A percentile compares a stretch with the other conserved stretches of the same genome.
Conservation (phyloP, 1,140 invertebrate genomes). For the Platyura marginata region DNA sequence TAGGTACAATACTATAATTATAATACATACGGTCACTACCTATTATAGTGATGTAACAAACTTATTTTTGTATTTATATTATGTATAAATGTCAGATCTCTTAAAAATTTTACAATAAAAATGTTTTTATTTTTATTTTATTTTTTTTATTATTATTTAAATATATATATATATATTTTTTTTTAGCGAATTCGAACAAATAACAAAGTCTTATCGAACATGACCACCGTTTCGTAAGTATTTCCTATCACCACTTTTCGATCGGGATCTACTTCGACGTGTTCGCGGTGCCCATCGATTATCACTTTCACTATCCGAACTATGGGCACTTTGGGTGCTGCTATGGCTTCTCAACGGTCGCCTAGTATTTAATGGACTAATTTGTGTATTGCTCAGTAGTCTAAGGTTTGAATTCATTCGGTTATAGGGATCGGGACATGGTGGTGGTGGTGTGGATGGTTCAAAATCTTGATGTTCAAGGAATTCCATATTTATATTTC, state of each 20-base stretch:
- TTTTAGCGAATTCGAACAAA: background rate
- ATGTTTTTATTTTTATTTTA: too few species aligned
- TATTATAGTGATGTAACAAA: too few species aligned
- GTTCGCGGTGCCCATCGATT: constrained; percentile 2
- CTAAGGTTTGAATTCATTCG: background rate
- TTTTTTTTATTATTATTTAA: too few species aligned
- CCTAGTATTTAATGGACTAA: constrained; percentile 1
- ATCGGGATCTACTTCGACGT: constrained; percentile 1
- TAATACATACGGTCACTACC: too few species aligned
- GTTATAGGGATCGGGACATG: background rate
- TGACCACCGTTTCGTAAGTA: background rate
- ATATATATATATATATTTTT: too few species aligned
- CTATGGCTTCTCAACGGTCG: background rate
- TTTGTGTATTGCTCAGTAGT: background rate
- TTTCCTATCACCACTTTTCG: constrained; percentile 4
- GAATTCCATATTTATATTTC: constrained; percentile 6
- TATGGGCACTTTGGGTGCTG: background rate
- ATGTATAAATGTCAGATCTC: too few species aligned
- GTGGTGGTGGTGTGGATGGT: constrained; percentile 1
- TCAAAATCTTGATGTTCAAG: constrained; percentile 4
- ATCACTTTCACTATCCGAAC: constrained; percentile 5
- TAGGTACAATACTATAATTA: too few species aligned
- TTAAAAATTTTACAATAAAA: too few species aligned
- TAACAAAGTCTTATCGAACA: background rate
- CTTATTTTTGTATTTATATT: too few species aligned